These are phyloP conservation scores for Premnoplex brunnescens DNA, from an alignment of 2,797 vertebrate genomes.

Conservation along the genomic window DNA sequence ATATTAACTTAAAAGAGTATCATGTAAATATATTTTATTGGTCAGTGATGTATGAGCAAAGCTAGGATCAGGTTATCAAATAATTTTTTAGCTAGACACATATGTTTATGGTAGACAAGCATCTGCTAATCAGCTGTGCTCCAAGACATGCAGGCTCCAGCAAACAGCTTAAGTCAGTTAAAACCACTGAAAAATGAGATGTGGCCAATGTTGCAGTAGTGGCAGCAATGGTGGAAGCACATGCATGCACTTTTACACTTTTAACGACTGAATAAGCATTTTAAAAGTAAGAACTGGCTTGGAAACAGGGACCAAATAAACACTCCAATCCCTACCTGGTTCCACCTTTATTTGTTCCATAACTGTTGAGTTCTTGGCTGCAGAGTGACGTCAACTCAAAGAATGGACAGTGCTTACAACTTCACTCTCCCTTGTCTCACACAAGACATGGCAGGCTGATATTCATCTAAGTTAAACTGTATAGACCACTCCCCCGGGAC, in stretches of 20 bases:
- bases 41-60: not conserved
- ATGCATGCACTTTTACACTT: not conserved
- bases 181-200: not conserved
- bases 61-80: not conserved
- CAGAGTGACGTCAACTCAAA: not conserved
- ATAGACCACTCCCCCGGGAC: not conserved
- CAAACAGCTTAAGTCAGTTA: not conserved
- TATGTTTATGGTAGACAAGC: not conserved
- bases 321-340: not conserved
- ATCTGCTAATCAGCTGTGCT: slow-evolving; percentile 29
- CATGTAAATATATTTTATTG: not conserved
- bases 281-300: not conserved
- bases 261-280: not conserved
- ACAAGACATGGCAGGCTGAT: not conserved
- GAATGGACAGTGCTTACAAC: not conserved
- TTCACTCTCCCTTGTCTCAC: not conserved
- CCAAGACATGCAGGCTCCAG: not conserved
- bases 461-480: not conserved
- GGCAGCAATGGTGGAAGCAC: not conserved
- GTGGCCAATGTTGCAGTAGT: not conserved
- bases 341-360: not conserved
- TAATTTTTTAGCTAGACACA: not conserved
- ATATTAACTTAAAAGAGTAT: not conserved
- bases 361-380: not conserved
- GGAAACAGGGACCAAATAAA: not conserved